These are phyloP conservation scores for Melitaea cinxia DNA, from an alignment of 1,140 invertebrate species.

Conservation along the genomic window DNA sequence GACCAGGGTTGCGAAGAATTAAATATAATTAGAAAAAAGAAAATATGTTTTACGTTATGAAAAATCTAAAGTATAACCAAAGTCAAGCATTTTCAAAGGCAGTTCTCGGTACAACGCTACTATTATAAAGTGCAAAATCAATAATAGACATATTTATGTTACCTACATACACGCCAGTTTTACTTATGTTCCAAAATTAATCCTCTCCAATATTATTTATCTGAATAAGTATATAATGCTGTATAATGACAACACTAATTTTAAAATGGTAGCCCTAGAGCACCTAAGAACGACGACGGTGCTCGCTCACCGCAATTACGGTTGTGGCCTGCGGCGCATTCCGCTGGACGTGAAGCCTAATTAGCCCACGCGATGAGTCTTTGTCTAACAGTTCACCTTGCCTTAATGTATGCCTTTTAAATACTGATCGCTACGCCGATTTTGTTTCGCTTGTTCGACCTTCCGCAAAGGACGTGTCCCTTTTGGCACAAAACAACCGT, in stretches of 20 bases:
- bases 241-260: neutral
- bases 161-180: no score
- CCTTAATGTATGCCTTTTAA: slow-evolving; percentile 60
- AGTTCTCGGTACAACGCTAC: no score
- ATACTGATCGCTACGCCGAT: slow-evolving; percentile 47
- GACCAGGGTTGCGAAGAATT: neutral
- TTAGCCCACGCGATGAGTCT: slow-evolving; percentile 74
- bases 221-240: neutral
- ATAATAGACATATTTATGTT: no score
- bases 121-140: no score
- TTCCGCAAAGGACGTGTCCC: slow-evolving; percentile 62
- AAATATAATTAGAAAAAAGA: no score
- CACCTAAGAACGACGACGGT: slow-evolving; percentile 36
- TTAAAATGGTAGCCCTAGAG: slow-evolving; percentile 14
- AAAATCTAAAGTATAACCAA: no score
- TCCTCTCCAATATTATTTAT: neutral
- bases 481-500: slow-evolving; percentile 57
- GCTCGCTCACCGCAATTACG: slow-evolving; percentile 61
- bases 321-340: slow-evolving; percentile 63
- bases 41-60: no score
- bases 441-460: slow-evolving; percentile 49
- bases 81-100: no score
- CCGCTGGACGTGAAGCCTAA: slow-evolving; percentile 63
- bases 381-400: slow-evolving; percentile 78
- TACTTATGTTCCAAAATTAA: neutral